Evolutionary conservation across 2,113 vertebrate genomes (phyloP).

Genomic region (Oreochromis spilurus): DNA sequence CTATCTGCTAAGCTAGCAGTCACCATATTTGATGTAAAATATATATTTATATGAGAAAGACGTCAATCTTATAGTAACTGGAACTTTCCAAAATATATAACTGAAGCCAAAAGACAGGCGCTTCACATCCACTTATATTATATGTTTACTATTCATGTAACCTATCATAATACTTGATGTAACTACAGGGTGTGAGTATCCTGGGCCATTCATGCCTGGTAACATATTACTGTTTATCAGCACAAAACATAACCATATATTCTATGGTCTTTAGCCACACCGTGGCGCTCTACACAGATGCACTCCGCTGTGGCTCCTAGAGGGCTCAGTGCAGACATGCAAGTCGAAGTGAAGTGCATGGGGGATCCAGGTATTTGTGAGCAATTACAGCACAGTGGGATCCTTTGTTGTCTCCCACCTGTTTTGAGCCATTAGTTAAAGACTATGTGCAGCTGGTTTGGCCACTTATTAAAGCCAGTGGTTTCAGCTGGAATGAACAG

Average conservation of each 20-base stretch:
- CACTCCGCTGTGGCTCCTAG: neutral
- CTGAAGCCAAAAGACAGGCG: neutral
- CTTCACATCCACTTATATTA: neutral
- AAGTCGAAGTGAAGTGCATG: neutral
- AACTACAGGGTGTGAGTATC: neutral
- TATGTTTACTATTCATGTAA: neutral
- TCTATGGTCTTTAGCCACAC: neutral
- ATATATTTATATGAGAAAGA: neutral
- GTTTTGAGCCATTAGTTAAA: slow-evolving; percentile 49
- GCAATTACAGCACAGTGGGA: slow-evolving; percentile 50
- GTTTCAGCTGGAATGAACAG: slow-evolving; percentile 41
- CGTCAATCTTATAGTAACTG: neutral
- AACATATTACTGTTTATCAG: neutral
- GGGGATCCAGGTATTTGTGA: slow-evolving; percentile 40
- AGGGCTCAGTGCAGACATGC: neutral
- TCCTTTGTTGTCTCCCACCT: slow-evolving; percentile 66
- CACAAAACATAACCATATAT: neutral
- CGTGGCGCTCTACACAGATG: neutral
- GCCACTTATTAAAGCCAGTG: slow-evolving; percentile 35
- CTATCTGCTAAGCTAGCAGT: neutral
- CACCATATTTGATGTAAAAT: neutral
- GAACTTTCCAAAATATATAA: neutral
- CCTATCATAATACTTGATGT: neutral
- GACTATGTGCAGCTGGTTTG: slow-evolving; percentile 37
- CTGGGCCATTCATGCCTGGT: neutral